Evolutionary conservation across 2,113 vertebrate genomes (phyloP).

Genomic region (Nothobranchius furzeri): DNA sequence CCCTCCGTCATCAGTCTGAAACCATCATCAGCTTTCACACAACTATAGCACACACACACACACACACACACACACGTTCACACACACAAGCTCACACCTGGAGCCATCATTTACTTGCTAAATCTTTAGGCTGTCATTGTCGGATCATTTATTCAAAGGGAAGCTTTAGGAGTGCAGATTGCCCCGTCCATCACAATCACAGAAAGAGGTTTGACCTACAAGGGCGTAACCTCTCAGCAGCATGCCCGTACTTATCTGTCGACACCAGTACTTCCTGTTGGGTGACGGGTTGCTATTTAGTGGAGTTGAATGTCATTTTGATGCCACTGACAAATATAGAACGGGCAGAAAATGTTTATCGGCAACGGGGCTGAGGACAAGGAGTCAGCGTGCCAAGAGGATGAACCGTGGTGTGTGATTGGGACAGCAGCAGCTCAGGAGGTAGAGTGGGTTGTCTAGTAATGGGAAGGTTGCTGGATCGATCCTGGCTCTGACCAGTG

Average conservation of each 20-base stretch:
- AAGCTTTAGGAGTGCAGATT: conserved; percentile 30
- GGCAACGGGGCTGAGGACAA: conserved; percentile 31
- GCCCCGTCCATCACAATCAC: conserved; percentile 29
- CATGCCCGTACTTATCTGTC: conserved; percentile 22
- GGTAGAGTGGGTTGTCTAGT: no score
- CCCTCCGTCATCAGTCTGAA: conserved; percentile 40
- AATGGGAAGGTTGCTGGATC: no score
- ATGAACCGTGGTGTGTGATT: conserved; percentile 4
- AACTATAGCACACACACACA: conserved; percentile 10
- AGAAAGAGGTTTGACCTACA: conserved; percentile 38
- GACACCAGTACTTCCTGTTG: conserved; percentile 42
- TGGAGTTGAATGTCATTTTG: conserved; percentile 32
- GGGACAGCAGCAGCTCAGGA: background rate
- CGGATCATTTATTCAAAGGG: conserved; percentile 57
- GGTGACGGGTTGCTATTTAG: conserved; percentile 8
- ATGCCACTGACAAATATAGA: conserved; percentile 34
- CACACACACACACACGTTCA: conserved; percentile 15
- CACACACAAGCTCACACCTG: conserved; percentile 30
- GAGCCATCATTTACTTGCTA: conserved; percentile 47
- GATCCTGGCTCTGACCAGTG: no score
- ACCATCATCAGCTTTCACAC: conserved; percentile 47
- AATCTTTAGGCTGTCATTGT: conserved; percentile 64
- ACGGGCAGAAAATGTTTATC: conserved; percentile 36
- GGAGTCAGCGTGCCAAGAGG: conserved; percentile 24
- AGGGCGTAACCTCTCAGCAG: conserved; percentile 22